Conservation (phyloP, 2,888 invertebrate species). For the Bruchidius siliquastri region DNA sequence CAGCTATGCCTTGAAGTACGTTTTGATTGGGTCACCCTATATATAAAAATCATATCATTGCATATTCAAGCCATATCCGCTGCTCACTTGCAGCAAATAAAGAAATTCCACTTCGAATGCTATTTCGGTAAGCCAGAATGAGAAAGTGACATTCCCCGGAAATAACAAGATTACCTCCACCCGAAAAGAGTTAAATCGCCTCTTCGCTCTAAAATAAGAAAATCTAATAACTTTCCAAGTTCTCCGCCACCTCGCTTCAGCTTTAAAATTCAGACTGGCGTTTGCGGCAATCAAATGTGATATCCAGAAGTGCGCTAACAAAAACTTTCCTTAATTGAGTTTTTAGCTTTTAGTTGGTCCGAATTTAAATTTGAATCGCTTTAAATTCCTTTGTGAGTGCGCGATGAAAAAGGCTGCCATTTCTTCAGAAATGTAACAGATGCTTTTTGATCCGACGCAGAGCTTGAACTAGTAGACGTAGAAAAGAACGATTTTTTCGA, state of each 20-base stretch:
- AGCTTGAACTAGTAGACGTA: no score
- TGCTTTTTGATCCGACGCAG: neutral
- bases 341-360: conserved; percentile 7
- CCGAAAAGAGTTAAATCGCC: neutral
- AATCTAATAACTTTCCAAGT: neutral
- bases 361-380: conserved; percentile 17
- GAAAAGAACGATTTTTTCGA: no score
- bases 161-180: neutral
- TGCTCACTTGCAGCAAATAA: neutral
- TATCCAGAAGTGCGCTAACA: conserved; percentile 5
- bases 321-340: conserved; percentile 10
- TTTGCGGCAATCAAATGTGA: conserved; percentile 15
- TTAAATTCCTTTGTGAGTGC: conserved; percentile 13
- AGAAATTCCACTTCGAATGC: neutral
- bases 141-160: neutral
- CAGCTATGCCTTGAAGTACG: no score
- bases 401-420: conserved; percentile 2
- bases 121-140: neutral
- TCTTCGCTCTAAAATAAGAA: neutral
- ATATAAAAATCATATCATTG: no score
- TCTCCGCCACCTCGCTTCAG: neutral
- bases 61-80: neutral
- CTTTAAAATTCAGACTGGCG: conserved; percentile 13
- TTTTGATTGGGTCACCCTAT: no score
- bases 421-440: neutral